Evolutionary conservation across 1,140 invertebrate genomes (phyloP).

Genomic region (Euura saliciscinereae): DNA sequence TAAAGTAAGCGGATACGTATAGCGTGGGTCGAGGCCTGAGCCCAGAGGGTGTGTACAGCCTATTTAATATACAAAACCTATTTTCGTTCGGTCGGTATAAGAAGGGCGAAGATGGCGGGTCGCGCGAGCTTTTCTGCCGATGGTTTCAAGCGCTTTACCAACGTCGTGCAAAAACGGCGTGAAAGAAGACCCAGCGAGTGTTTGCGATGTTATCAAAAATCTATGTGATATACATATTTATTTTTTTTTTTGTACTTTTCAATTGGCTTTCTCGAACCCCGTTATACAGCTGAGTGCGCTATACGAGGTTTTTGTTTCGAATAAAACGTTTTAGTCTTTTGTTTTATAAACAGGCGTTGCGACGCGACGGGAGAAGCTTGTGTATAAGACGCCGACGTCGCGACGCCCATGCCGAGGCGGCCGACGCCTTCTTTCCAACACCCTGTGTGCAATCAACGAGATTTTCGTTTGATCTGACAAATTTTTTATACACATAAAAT

Average conservation of each 20-base stretch:
- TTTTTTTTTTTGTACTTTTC: no score
- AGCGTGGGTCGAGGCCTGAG: neutral
- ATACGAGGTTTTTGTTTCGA: no score
- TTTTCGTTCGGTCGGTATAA: conserved; percentile 17
- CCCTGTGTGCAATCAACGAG: neutral
- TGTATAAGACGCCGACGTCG: neutral
- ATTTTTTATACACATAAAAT: neutral
- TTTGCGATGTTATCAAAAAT: neutral
- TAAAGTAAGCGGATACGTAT: neutral
- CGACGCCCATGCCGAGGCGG: neutral
- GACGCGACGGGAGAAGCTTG: no score
- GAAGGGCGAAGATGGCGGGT: no score
- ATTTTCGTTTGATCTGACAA: neutral
- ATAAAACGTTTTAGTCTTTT: neutral
- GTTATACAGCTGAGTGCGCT: no score
- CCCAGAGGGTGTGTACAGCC: conserved; percentile 31
- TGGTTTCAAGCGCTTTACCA: no score
- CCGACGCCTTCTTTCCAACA: neutral
- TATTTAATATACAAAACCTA: conserved; percentile 33
- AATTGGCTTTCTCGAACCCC: no score
- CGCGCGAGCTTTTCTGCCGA: no score
- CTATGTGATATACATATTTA: no score
- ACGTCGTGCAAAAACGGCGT: conserved; percentile 22
- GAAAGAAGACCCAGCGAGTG: conserved; percentile 17
- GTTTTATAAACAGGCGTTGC: neutral